These are phyloP conservation scores for Ips typographus DNA, from an alignment of 1,140 invertebrate species.

Conservation along the genomic window DNA sequence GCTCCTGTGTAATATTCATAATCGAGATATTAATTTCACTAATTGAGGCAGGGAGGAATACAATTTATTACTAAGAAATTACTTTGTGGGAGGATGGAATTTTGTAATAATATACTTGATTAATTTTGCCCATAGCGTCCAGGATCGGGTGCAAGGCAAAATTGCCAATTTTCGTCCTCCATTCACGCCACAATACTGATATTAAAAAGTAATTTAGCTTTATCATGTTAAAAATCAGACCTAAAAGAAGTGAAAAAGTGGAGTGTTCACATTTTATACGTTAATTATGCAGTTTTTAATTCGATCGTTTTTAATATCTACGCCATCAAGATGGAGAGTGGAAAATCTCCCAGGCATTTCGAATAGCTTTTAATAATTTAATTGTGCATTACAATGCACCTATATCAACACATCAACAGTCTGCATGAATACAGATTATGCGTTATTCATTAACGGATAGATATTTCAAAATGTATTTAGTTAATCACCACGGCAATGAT, in stretches of 20 bases:
- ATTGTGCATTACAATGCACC: slow-evolving; percentile 1
- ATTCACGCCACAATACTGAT: not conserved
- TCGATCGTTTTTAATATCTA: not conserved
- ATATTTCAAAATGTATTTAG: slow-evolving; percentile 9
- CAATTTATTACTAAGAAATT: slow-evolving; percentile 23
- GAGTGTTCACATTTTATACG: not conserved
- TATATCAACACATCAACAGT: not conserved
- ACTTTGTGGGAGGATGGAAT: slow-evolving; percentile 18
- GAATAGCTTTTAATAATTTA: slow-evolving; percentile 2
- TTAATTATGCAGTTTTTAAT: not conserved
- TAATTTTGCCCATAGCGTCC: slow-evolving; percentile 1
- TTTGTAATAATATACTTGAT: slow-evolving; percentile 4
- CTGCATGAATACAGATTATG: slow-evolving; percentile 2
- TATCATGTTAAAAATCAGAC: not conserved
- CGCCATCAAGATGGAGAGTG: not conserved
- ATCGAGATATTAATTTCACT: slow-evolving; percentile 35
- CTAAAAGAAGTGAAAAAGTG: no score
- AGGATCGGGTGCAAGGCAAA: no score
- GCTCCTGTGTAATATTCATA: slow-evolving; percentile 32
- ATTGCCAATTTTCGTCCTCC: no score
- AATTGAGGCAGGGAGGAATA: slow-evolving; percentile 26
- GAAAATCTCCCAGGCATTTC: not conserved
- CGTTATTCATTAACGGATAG: slow-evolving; percentile 5
- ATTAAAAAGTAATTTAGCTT: not conserved
- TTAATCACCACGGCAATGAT: slow-evolving; percentile 6